phyloP scores from a whole-genome alignment of 1,140 invertebrate genomes.

The Epicauta chinensis region DNA sequence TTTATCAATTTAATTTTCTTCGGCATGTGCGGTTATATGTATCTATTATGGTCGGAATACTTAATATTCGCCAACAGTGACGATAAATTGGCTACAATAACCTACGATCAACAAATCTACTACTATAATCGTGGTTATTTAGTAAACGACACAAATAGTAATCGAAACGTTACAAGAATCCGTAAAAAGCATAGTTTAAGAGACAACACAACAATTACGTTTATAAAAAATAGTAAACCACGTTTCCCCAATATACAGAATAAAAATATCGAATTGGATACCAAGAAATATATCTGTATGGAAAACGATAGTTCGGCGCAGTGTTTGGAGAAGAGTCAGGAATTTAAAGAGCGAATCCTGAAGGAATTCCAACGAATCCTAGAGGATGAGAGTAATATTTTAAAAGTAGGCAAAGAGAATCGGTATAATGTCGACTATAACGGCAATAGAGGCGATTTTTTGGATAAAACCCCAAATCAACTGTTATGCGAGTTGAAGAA shows the following conservation, averaged over 20 bases:
- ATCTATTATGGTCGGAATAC: conserved; percentile 63
- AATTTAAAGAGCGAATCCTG: conserved; percentile 51
- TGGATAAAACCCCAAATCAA: conserved; percentile 42
- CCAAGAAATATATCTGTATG: conserved; percentile 45
- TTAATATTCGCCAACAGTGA: conserved; percentile 54
- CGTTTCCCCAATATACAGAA: conserved; percentile 51
- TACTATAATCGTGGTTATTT: conserved; percentile 39
- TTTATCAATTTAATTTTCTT: conserved; percentile 64
- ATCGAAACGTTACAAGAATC: conserved; percentile 22
- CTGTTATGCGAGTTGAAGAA: conserved; percentile 48
- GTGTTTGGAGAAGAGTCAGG: conserved; percentile 45
- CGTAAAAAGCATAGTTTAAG: conserved; percentile 37
- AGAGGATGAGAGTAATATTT: conserved; percentile 54
- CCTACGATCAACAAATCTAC: conserved; percentile 41
- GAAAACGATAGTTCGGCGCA: conserved; percentile 43
- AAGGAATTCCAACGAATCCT: conserved; percentile 54
- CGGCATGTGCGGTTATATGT: conserved; percentile 64
- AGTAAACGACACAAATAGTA: conserved; percentile 21
- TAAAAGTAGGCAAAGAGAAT: conserved; percentile 50
- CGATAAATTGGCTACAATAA: conserved; percentile 39
- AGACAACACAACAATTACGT: conserved; percentile 35
- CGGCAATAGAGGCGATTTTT: conserved; percentile 41
- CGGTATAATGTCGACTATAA: conserved; percentile 53
- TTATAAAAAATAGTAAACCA: conserved; percentile 45
- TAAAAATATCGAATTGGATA: conserved; percentile 48